Percentiles rank a stretch among this genome's conserved stretches.
These are phyloP conservation scores for Pluvialis apricaria DNA, from an alignment of 2,113 vertebrate genomes.

Conservation along the genomic window DNA sequence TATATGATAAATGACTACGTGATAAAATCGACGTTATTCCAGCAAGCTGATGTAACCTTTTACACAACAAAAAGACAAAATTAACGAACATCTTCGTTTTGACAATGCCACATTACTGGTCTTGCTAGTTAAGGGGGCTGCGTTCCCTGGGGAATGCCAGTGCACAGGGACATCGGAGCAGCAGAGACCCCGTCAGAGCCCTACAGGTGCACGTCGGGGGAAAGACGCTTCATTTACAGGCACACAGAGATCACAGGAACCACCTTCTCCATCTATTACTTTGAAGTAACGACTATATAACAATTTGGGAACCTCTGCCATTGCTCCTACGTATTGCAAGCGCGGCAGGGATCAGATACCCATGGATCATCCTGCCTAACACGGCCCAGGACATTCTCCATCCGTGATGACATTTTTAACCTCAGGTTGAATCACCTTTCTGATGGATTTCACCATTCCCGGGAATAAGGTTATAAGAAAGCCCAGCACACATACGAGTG, in stretches of 20 bases:
- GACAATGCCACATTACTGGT: not conserved
- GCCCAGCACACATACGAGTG: rapidly evolving
- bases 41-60: not conserved
- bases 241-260: not conserved
- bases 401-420: not conserved
- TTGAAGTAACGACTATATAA: not conserved
- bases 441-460: not conserved
- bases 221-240: not conserved
- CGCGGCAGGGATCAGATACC: rapidly evolving
- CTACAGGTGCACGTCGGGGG: not conserved
- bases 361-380: not conserved
- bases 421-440: not conserved
- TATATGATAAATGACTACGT: not conserved
- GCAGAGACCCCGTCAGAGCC: not conserved
- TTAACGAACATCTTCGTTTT: not conserved
- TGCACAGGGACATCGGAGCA: rapidly evolving
- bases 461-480: not conserved
- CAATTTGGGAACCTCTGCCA: not conserved
- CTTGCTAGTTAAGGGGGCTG: not conserved
- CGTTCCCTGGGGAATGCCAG: not conserved
- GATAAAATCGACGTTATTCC: not conserved
- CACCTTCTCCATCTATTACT: not conserved
- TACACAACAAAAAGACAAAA: not conserved
- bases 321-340: not conserved
- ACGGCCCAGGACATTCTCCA: not conserved